These are phyloP conservation scores for Tympanuchus pallidicinctus DNA, from an alignment of 2,113 vertebrate species.

Conservation along the genomic window DNA sequence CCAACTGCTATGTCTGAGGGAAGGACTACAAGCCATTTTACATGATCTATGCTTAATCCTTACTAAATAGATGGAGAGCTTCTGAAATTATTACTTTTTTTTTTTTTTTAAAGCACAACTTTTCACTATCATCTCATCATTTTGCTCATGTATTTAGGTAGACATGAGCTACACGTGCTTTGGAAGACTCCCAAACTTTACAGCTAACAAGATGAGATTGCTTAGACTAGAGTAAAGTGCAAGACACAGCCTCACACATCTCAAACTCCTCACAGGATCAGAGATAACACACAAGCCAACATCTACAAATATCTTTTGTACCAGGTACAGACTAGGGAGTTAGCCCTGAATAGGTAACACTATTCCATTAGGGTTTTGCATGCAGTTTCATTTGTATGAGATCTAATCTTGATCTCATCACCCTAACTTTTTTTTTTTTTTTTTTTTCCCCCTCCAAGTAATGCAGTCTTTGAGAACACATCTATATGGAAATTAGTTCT, in stretches of 20 bases:
- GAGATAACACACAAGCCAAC: background rate
- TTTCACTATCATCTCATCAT: background rate
- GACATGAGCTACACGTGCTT: background rate
- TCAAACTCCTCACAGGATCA: background rate
- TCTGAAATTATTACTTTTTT: background rate
- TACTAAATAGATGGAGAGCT: background rate
- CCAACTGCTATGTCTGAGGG: background rate
- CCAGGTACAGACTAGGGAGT: background rate
- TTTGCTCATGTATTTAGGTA: background rate
- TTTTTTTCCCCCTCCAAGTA: background rate
- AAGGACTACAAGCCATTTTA: background rate
- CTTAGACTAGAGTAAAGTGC: background rate
- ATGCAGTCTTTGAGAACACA: background rate
- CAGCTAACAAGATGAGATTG: background rate
- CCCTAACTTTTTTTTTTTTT: background rate
- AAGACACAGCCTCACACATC: background rate
- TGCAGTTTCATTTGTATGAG: background rate
- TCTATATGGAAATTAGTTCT: slow-evolving; percentile 6
- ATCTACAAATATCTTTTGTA: background rate
- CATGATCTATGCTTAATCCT: background rate
- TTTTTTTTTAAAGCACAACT: background rate
- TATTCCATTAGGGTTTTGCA: background rate
- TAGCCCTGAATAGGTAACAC: background rate
- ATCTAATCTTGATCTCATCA: background rate
- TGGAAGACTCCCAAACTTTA: background rate